Percentiles rank a stretch among this genome's conserved stretches.
phyloP scores from a whole-genome alignment of 1,140 invertebrate genomes.

The Phthorimaea operculella region DNA sequence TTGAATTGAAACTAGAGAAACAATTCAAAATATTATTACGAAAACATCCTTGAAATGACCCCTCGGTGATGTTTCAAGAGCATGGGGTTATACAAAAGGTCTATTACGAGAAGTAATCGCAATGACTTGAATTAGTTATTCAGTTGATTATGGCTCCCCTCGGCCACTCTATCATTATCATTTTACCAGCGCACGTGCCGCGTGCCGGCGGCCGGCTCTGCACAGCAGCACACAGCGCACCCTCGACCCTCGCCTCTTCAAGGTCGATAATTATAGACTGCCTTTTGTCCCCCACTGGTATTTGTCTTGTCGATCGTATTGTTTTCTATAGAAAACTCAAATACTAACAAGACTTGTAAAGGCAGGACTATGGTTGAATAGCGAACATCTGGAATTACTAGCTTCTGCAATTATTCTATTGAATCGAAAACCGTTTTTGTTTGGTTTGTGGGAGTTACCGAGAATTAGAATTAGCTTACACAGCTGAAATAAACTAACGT shows the following conservation, averaged over 20 bases:
- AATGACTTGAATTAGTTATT: constrained; percentile 65
- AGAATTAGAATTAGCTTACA: no score
- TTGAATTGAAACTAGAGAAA: constrained; percentile 5
- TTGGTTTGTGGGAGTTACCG: no score
- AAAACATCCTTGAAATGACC: constrained; percentile 33
- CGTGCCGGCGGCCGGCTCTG: constrained; percentile 17
- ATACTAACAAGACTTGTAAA: no score
- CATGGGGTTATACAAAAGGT: constrained; percentile 48
- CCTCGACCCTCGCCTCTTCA: constrained; percentile 38
- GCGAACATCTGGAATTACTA: no score
- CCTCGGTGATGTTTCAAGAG: constrained; percentile 28
- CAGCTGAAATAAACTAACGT: no score
- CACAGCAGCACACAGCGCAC: constrained; percentile 23
- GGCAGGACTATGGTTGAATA: no score
- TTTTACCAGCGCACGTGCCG: constrained; percentile 56
- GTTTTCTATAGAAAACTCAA: not conserved
- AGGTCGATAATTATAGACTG: constrained; percentile 53
- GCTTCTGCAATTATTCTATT: no score
- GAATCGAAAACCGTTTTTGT: no score
- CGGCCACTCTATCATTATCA: constrained; percentile 63
- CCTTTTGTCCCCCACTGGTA: constrained; percentile 26
- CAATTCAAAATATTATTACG: constrained; percentile 34
- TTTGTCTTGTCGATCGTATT: not conserved
- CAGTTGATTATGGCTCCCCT: constrained; percentile 61
- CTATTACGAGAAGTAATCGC: constrained; percentile 42